These are phyloP conservation scores for Hycleus cichorii DNA, from an alignment of 1,140 invertebrate genomes.

Conservation along the genomic window DNA sequence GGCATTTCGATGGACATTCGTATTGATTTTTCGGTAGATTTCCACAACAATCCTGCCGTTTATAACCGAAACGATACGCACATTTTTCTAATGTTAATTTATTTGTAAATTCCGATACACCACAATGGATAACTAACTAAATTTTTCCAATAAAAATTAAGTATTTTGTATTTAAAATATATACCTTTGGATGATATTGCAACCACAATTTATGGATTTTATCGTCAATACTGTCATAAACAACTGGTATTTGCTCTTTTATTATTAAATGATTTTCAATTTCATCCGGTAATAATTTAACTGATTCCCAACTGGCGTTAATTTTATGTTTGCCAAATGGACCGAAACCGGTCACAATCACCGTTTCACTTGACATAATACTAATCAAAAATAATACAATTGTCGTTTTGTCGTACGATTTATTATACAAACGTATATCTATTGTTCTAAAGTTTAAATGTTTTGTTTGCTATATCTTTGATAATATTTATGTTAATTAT, in stretches of 20 bases:
- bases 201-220: constrained; percentile 57
- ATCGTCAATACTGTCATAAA: constrained; percentile 54
- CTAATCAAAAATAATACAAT: background rate
- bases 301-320: constrained; percentile 74
- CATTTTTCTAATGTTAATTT: constrained; percentile 51
- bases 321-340: constrained; percentile 59
- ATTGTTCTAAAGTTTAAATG: no score
- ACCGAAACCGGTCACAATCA: constrained; percentile 65
- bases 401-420: background rate
- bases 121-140: constrained; percentile 59
- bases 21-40: constrained; percentile 31
- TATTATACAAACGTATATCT: no score
- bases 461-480: background rate
- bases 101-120: constrained; percentile 49
- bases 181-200: constrained; percentile 54
- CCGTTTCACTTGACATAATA: background rate
- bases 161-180: background rate
- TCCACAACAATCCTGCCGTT: constrained; percentile 43
- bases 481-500: no score
- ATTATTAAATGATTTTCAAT: constrained; percentile 50
- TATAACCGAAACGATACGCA: constrained; percentile 52
- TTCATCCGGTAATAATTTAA: constrained; percentile 51
- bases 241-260: constrained; percentile 56
- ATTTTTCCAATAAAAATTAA: constrained; percentile 19
- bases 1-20: constrained; percentile 39